Conservation (phyloP, 2,113 vertebrate species). For the Chloropsis cyanopogon region DNA sequence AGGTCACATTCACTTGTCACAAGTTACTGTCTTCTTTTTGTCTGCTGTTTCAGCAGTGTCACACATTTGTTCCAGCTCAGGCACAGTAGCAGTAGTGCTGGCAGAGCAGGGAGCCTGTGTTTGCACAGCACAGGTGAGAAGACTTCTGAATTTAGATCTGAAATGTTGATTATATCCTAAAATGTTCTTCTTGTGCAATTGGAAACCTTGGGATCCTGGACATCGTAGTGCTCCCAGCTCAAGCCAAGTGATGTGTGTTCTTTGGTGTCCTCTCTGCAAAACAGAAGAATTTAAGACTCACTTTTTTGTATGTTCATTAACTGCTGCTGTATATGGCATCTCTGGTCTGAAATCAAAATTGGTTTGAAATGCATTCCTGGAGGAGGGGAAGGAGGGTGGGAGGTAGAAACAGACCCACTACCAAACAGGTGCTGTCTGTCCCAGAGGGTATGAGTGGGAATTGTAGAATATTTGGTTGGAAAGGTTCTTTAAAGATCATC, state of each 20-base stretch:
- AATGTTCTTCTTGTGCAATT: not conserved
- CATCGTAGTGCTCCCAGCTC: accelerated
- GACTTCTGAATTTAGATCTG: not conserved
- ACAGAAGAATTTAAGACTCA: not conserved
- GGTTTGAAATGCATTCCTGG: not conserved
- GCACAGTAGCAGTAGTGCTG: not conserved
- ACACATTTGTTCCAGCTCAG: not conserved
- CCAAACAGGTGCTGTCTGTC: not conserved
- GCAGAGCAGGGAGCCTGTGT: not conserved
- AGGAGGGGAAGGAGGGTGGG: not conserved
- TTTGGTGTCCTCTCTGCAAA: not conserved
- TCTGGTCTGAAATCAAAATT: not conserved
- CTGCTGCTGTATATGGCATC: not conserved
- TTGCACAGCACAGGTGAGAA: not conserved
- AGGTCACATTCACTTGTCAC: not conserved
- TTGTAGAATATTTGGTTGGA: not conserved
- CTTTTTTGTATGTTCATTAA: not conserved
- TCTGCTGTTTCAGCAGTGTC: not conserved
- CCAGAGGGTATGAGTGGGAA: not conserved
- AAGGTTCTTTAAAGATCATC: not conserved
- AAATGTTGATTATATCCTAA: not conserved
- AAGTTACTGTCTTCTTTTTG: not conserved
- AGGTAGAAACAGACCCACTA: not conserved
- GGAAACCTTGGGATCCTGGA: not conserved
- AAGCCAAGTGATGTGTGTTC: not conserved